phyloP scores from a whole-genome alignment of 1,140 invertebrate genomes.

The Helicoverpa armigera region DNA sequence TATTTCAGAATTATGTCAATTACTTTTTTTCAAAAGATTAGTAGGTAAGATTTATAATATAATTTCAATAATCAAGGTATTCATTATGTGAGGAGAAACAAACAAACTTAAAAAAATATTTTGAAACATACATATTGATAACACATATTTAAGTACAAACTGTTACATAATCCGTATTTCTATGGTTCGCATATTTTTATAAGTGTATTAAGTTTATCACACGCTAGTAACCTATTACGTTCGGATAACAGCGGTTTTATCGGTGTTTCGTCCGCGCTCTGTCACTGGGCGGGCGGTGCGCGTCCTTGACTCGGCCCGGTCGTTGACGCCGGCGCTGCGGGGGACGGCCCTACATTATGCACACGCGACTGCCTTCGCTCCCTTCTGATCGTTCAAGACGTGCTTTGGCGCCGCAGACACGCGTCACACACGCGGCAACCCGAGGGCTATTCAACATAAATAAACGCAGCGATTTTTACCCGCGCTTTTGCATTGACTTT shows the following conservation, averaged over 20 bases:
- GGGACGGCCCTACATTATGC: constrained; percentile 73
- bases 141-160: background rate
- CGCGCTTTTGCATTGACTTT: constrained; percentile 16
- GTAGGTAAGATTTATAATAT: no score
- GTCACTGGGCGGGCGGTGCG: constrained; percentile 61
- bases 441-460: constrained; percentile 37
- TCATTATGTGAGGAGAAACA: no score
- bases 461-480: constrained; percentile 35
- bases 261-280: constrained; percentile 49
- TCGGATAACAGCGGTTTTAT: constrained; percentile 56
- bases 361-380: constrained; percentile 65
- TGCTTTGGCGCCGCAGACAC: constrained; percentile 53
- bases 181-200: constrained; percentile 43
- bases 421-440: constrained; percentile 48
- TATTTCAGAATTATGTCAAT: no score
- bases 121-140: no score
- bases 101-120: background rate
- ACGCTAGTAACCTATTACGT: constrained; percentile 44
- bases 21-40: no score
- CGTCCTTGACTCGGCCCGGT: constrained; percentile 78
- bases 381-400: constrained; percentile 64
- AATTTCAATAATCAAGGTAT: no score
- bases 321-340: constrained; percentile 76
- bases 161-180: constrained; percentile 11
- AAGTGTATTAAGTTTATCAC: constrained; percentile 46